Conservation (phyloP, 2,888 invertebrate species). For the Caenorhabditis sp. region DNA sequence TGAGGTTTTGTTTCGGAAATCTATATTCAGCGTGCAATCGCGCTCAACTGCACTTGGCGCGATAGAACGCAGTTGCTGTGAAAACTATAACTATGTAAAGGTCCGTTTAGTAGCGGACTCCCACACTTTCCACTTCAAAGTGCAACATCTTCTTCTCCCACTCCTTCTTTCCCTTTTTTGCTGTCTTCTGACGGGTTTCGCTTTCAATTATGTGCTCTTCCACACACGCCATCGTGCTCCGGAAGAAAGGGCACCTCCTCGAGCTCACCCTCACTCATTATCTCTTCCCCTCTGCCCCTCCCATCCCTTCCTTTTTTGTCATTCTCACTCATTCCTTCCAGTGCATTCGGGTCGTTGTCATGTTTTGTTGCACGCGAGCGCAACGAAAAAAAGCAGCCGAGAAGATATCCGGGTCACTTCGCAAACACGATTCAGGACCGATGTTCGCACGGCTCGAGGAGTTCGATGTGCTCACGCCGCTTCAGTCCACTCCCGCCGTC, state of each 20-base stretch:
- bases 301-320: conserved; percentile 1
- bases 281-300: conserved; percentile 14
- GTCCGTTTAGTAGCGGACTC: conserved; percentile 2
- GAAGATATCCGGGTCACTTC: conserved; percentile 47
- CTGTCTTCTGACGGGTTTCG: conserved; percentile 22
- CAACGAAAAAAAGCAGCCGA: conserved; percentile 55
- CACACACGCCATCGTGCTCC: conserved; percentile 29
- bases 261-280: conserved; percentile 29
- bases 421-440: conserved; percentile 56
- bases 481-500: conserved; percentile 68
- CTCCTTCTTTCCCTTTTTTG: conserved; percentile 5
- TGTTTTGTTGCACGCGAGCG: conserved; percentile 63
- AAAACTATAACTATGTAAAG: too few relatives aligned
- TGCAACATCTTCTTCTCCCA: conserved; percentile 24
- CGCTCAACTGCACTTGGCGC: too few relatives aligned
- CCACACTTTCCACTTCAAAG: conserved; percentile 20
- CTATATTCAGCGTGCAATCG: too few relatives aligned
- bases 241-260: neutral
- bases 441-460: conserved; percentile 77
- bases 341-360: conserved; percentile 56
- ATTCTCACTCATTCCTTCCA: conserved; percentile 31
- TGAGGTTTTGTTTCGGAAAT: too few relatives aligned
- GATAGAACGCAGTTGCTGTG: too few relatives aligned
- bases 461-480: conserved; percentile 74
- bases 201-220: conserved; percentile 50